Evolutionary conservation across 2,113 vertebrate species (phyloP), one percentile per base, ranked within the genome.

Genomic region (Neodontobutis hainanensis): DNA sequence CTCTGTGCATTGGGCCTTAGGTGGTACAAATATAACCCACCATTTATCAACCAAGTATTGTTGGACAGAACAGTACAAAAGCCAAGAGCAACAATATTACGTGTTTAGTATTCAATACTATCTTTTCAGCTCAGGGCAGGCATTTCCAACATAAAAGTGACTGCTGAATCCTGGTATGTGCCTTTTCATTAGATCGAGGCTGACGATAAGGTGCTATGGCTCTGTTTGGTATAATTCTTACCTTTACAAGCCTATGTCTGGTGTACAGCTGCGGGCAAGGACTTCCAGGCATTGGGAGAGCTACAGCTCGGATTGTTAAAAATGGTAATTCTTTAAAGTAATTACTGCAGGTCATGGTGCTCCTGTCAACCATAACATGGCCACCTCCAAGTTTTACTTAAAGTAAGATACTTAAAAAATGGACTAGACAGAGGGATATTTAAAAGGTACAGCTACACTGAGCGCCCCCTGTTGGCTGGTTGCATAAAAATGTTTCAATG

Each of bases 181-280:
- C 15, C 47, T 63, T 35, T 67, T 77, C 61, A 47, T 73, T 66
- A 68, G 65, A 40, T 19, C 32, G 40, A 63, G 45, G 16, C n/a
- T 56, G 11, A 34, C 49, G 48, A n/a, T 55, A 56, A 32, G 56
- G 1, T 5, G 19, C 15, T 50, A 8, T 11, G 11, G 36, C 19
- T 47, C 65, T 38, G 12, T 36, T 34, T 8, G 57, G n/a, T 38
- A 40, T 73, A 57, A 27, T 19, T 48, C n/a, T 10, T 58, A 68
- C 50, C 64, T 57, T 10, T 16, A 6, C 32, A 36, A 34, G n/a
- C 6, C 19, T 15, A 5, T 44, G 16, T 61, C 45, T 65, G 49
- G 6, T 32, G 49, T 52, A 34, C 15, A 35, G 60, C 43, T 16
- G 8, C 56, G 10, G 46, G 35, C 56, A 62, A 53, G 48, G 52